A percentile compares a stretch with the other conserved stretches of the same genome.
These are phyloP conservation scores for Anastatus disparis DNA, from an alignment of 1,140 invertebrate species.

Conservation along the genomic window DNA sequence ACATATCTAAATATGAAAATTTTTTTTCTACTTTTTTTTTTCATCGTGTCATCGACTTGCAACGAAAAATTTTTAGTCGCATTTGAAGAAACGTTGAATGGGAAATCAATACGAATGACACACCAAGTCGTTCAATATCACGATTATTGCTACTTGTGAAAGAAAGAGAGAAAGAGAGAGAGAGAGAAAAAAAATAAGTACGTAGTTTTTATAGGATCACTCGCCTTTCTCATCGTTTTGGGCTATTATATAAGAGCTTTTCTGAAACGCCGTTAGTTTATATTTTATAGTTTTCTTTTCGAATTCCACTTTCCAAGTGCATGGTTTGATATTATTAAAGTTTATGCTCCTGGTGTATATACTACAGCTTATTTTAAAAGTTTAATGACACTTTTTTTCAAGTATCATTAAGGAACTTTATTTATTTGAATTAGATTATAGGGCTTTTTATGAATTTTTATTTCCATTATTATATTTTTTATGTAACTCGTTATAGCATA, in stretches of 20 bases:
- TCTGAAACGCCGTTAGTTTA: constrained; percentile 20
- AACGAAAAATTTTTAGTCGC: no score
- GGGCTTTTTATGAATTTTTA: no score
- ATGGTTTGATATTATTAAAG: not conserved
- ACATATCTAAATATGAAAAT: no score
- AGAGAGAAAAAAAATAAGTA: no score
- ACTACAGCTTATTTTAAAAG: not conserved
- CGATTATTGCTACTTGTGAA: constrained; percentile 30
- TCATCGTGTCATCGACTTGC: no score
- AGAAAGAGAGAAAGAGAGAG: no score
- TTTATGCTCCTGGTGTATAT: not conserved
- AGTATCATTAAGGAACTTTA: no score
- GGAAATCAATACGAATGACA: constrained; percentile 35
- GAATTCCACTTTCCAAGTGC: not conserved
- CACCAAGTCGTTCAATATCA: constrained; percentile 28
- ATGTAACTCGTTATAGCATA: no score
- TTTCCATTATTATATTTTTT: no score
- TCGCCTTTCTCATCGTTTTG: no score
- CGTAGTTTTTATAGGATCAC: constrained; percentile 19
- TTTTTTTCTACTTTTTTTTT: no score
- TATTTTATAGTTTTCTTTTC: constrained; percentile 30
- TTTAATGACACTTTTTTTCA: not conserved
- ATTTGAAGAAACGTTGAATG: constrained; percentile 24
- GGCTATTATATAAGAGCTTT: constrained; percentile 26
- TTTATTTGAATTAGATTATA: no score